phyloP scores from a whole-genome alignment of 1,140 invertebrate species.

The Macrosteles quadrilineatus region DNA sequence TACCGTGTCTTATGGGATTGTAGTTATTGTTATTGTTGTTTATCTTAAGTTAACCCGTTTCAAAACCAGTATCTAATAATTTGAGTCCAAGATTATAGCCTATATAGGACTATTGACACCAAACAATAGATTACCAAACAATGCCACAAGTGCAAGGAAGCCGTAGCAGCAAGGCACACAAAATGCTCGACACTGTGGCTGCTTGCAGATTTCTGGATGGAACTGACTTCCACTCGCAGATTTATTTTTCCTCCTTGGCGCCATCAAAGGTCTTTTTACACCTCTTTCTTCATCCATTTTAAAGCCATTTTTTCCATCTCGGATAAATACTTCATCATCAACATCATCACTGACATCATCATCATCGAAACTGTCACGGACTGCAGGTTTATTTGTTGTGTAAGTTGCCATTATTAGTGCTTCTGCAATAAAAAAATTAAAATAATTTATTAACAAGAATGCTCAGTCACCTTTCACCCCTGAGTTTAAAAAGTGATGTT shows the following conservation, averaged over 20 bases:
- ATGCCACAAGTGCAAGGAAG: constrained; percentile 51
- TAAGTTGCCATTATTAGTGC: constrained; percentile 9
- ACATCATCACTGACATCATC: constrained; percentile 65
- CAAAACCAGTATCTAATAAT: too few species aligned
- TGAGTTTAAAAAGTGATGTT: too few species aligned
- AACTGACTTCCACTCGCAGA: constrained; percentile 43
- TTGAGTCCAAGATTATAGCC: too few species aligned
- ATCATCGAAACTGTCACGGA: constrained; percentile 56
- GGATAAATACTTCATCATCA: constrained; percentile 76
- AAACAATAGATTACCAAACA: constrained; percentile 43
- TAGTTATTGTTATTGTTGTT: too few species aligned
- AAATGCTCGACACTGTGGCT: constrained; percentile 56
- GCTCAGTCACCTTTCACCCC: too few species aligned
- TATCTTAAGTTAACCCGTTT: too few species aligned
- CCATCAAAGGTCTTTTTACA: constrained; percentile 74
- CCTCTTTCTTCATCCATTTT: constrained; percentile 65
- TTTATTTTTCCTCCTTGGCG: constrained; percentile 62
- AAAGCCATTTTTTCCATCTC: constrained; percentile 65
- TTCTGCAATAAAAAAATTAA: too few species aligned
- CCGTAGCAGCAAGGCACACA: constrained; percentile 64
- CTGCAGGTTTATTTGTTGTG: constrained; percentile 42
- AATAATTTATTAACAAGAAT: too few species aligned
- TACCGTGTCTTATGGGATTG: too few species aligned
- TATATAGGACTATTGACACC: too few species aligned
- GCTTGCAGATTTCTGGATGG: constrained; percentile 53